phyloP scores from a whole-genome alignment of 2,113 vertebrate species.

The Hucho hucho region DNA sequence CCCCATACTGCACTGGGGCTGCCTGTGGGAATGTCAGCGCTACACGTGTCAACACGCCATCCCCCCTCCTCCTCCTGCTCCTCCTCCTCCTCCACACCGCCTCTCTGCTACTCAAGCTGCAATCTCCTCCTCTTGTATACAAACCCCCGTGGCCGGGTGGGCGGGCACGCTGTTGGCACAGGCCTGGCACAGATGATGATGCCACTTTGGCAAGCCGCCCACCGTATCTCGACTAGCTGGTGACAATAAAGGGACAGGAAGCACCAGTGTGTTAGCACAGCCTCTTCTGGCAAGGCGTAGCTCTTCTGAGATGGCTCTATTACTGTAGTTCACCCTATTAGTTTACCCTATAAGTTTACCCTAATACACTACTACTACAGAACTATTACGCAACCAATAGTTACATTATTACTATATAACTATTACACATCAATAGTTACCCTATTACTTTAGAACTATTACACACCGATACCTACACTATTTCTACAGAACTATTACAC shows the following conservation, averaged over 20 bases:
- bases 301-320: too few relatives aligned
- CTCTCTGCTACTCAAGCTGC: constrained; percentile 53
- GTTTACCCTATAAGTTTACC: too few relatives aligned
- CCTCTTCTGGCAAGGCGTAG: too few relatives aligned
- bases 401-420: too few relatives aligned
- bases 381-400: too few relatives aligned
- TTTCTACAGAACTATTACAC: too few relatives aligned
- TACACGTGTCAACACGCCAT: constrained; percentile 51
- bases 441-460: too few relatives aligned
- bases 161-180: constrained; percentile 41
- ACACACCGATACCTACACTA: too few relatives aligned
- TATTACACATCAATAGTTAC: too few relatives aligned
- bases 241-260: constrained; percentile 11
- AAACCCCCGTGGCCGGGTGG: constrained; percentile 55
- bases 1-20: constrained; percentile 40
- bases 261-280: neutral
- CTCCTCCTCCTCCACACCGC: constrained; percentile 34
- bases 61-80: constrained; percentile 43
- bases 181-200: constrained; percentile 62
- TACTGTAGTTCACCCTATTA: too few relatives aligned
- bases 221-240: constrained; percentile 30
- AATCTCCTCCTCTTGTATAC: constrained; percentile 60
- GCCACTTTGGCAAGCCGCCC: constrained; percentile 63
- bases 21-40: constrained; percentile 67
- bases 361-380: too few relatives aligned